These are phyloP conservation scores for Gryllus bimaculatus DNA, from an alignment of 1,140 invertebrate species.

Conservation along the genomic window DNA sequence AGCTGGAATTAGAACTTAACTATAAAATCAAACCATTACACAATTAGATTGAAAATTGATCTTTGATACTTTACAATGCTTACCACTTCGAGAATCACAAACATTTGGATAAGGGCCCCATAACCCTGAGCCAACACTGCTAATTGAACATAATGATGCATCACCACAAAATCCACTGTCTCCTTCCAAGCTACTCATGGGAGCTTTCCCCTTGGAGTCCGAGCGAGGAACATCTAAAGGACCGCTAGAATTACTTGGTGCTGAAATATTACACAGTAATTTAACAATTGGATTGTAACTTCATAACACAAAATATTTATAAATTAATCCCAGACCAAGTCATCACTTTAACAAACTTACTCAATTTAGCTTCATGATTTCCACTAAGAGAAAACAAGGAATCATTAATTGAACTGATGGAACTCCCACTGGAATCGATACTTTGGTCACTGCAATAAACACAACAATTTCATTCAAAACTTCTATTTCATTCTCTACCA, in stretches of 20 bases:
- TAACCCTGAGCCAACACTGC: constrained; percentile 12
- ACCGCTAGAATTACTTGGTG: constrained; percentile 12
- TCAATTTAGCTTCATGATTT: constrained; percentile 8
- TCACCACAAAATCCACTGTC: constrained; percentile 28
- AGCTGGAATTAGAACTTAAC: background rate
- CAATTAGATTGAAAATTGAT: too few species aligned
- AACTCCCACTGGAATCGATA: constrained; percentile 29
- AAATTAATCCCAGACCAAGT: too few species aligned
- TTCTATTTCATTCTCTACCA: background rate
- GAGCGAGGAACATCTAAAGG: constrained; percentile 21
- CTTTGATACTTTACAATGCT: too few species aligned
- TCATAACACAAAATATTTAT: too few species aligned
- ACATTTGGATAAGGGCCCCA: background rate
- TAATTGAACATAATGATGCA: constrained; percentile 24
- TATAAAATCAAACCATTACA: background rate
- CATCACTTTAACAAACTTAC: background rate
- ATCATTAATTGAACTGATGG: constrained; percentile 30
- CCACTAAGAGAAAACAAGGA: constrained; percentile 13
- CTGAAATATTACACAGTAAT: background rate
- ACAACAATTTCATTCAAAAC: constrained; percentile 4
- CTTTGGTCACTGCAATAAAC: constrained; percentile 29
- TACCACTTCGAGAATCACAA: background rate
- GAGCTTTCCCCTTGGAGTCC: constrained; percentile 7
- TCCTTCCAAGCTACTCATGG: constrained; percentile 22
- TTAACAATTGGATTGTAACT: background rate